Conservation (phyloP, 2,797 vertebrate genomes). For the Coilia nasus region DNA sequence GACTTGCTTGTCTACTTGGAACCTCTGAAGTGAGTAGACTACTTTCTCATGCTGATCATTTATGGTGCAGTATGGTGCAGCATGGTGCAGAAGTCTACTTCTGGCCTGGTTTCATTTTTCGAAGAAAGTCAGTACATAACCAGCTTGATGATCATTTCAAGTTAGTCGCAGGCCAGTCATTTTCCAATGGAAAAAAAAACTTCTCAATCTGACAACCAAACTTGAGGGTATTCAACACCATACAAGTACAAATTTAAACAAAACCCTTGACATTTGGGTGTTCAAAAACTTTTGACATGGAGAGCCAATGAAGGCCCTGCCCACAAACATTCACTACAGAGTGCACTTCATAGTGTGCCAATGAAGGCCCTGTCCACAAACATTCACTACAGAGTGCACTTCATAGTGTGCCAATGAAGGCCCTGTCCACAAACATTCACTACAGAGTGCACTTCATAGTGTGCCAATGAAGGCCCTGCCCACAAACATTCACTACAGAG, state of each 20-base stretch:
- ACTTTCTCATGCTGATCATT: not conserved
- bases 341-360: no score
- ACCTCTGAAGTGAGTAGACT: not conserved
- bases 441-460: no score
- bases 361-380: no score
- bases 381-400: no score
- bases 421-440: no score
- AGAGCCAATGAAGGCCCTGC: not conserved
- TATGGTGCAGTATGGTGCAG: not conserved
- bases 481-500: no score
- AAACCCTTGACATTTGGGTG: not conserved
- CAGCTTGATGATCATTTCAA: not conserved
- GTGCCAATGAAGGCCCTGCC: no score
- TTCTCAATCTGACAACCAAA: not conserved
- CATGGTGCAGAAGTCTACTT: not conserved
- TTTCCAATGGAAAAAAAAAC: no score
- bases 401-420: no score
- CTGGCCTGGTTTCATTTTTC: not conserved
- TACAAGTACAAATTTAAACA: not conserved
- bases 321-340: no score
- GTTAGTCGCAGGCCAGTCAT: not conserved
- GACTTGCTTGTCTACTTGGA: not conserved
- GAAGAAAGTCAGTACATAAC: not conserved
- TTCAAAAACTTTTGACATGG: not conserved
- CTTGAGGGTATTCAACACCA: not conserved